phyloP scores from a whole-genome alignment of 2,113 vertebrate genomes.

The Saccopteryx bilineata region DNA sequence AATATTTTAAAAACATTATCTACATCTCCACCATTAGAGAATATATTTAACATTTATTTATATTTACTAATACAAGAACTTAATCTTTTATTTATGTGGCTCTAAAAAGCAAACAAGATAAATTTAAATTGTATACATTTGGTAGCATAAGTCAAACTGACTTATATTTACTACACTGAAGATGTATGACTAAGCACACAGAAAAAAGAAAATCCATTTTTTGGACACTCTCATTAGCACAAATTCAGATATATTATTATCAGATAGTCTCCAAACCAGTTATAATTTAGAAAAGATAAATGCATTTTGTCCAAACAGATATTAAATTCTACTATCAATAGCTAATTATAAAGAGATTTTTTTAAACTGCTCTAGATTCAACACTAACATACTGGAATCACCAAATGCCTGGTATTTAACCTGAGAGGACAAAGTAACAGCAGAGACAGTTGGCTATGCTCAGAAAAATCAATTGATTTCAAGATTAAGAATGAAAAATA shows the following conservation, averaged over 20 bases:
- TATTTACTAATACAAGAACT: constrained; percentile 14
- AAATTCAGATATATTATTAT: constrained; percentile 56
- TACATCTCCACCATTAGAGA: background rate
- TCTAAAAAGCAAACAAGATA: constrained; percentile 43
- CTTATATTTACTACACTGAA: constrained; percentile 23
- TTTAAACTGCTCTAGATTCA: background rate
- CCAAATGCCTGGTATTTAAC: background rate
- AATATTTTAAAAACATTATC: constrained; percentile 46
- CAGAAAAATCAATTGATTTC: constrained; percentile 34
- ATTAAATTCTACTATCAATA: background rate
- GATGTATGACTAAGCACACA: constrained; percentile 24
- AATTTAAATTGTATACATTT: constrained; percentile 56
- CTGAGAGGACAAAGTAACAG: constrained; percentile 18
- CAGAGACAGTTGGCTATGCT: constrained; percentile 6
- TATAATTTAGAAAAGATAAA: constrained; percentile 27
- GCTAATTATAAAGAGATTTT: constrained; percentile 30
- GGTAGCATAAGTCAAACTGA: constrained; percentile 39
- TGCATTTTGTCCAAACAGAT: background rate
- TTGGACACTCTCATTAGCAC: constrained; percentile 54
- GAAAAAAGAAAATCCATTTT: constrained; percentile 56
- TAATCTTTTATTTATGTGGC: constrained; percentile 53
- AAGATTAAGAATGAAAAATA: constrained; percentile 62
- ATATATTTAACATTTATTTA: constrained; percentile 43
- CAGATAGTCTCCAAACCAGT: constrained; percentile 31
- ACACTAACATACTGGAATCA: background rate